Base-by-base conservation (phyloP, 2,888 invertebrate species). In the Himalopsyche japonica region DNA sequence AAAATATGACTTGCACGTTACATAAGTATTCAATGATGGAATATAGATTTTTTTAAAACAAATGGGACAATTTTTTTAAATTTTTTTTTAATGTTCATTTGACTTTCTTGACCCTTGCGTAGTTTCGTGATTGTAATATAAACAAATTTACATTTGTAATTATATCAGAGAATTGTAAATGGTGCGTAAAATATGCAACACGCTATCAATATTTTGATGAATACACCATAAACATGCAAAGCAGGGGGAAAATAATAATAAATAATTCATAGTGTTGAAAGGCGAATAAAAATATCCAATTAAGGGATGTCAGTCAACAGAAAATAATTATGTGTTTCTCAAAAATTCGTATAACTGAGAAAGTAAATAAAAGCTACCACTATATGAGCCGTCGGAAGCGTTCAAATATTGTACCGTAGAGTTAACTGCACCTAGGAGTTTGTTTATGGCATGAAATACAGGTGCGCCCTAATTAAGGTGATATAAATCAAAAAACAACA, bases 401-500 rank as follows among this genome's bases (percentile, higher is more conserved):
- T 57, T 57, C 57, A 57, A 57, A 57, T 57, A 57, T 20, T 20
- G 20, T 57, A 57, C 20, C 57, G 57, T 10, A 1, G 57, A 57
- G 57, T 49, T n/a, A 49, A 57, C 57, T 57, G 57, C 57, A 57
- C 57, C 57, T 57, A 57, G 49, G 15, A 57, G 57, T 57, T 57
- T 57, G 57, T 57, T 57, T 57, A 57, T 57, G 20, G 49, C 80
- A 81, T 81, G 85, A 81, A 32, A 80, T 85, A 81, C 85, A 85
- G 83, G 85, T 85, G 85, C 47, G 79, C 78, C 79, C 78, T 81
- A 85, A 85, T 83, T 83, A 80, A 83, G 82, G 77, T 27, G 70
- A 64, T 81, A 83, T 85, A 83, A 85, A 85, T 85, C 78, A 81
- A 81, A 48, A 48, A 43, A 49, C 49, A 49, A n/a, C 57, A 24